phyloP scores from a whole-genome alignment of 2,113 vertebrate species.

The Rhinichthys klamathensis region DNA sequence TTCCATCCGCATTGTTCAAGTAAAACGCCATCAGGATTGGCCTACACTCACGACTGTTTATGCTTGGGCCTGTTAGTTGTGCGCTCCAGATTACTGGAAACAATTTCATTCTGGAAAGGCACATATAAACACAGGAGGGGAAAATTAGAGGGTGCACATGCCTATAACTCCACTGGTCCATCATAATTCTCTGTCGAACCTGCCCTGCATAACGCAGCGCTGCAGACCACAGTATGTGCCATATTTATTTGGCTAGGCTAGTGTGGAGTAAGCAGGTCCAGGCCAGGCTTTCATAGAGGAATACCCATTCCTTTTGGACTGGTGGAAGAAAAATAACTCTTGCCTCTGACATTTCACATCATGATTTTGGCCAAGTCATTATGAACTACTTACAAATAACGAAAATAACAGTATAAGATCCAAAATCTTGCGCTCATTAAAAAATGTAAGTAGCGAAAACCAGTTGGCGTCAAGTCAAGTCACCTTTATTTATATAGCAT shows the following conservation, averaged over 20 bases:
- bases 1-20: not conserved
- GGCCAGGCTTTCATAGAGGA: conserved; percentile 44
- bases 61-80: conserved; percentile 49
- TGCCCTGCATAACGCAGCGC: conserved; percentile 20
- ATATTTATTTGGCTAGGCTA: conserved; percentile 57
- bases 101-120: conserved; percentile 64
- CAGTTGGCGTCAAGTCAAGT: not conserved
- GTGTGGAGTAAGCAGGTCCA: conserved; percentile 42
- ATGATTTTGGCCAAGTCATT: not conserved
- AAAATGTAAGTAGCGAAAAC: not conserved
- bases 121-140: conserved; percentile 61
- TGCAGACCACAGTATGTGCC: conserved; percentile 41
- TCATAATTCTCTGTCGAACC: conserved; percentile 48
- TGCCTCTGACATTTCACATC: conserved; percentile 27
- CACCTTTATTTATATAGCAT: too few species aligned
- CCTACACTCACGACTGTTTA: conserved; percentile 61
- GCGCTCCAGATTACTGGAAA: conserved; percentile 59
- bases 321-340: conserved; percentile 24
- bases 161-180: conserved; percentile 50
- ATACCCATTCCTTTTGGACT: conserved; percentile 30
- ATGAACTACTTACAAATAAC: not conserved
- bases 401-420: not conserved
- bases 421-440: not conserved
- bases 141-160: conserved; percentile 58
- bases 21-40: conserved; percentile 45